phyloP scores from a whole-genome alignment of 2,888 invertebrate genomes.

The Ceraclea dissimilis region DNA sequence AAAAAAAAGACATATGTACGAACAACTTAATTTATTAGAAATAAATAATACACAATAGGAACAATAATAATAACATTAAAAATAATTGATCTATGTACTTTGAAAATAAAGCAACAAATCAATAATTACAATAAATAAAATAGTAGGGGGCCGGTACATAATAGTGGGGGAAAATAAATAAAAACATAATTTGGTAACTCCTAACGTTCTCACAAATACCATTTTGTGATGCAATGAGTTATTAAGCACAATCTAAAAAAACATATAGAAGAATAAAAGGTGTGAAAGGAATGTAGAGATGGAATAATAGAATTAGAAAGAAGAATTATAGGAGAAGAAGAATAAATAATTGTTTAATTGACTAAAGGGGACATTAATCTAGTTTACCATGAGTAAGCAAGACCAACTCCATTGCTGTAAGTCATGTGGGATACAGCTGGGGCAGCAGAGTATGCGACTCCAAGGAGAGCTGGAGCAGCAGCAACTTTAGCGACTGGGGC shows the following conservation, averaged over 20 bases:
- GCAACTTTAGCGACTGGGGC: conserved; percentile 13
- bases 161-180: background rate
- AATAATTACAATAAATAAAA: background rate
- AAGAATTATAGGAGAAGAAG: background rate
- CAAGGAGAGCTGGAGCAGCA: conserved; percentile 31
- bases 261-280: background rate
- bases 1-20: too few relatives aligned
- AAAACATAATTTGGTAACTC: background rate
- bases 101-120: background rate
- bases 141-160: too few relatives aligned
- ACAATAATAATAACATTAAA: background rate
- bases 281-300: background rate
- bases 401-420: conserved; percentile 50
- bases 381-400: conserved; percentile 48
- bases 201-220: background rate
- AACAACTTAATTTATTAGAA: background rate
- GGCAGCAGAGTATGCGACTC: conserved; percentile 53
- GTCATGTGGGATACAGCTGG: conserved; percentile 56
- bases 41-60: background rate
- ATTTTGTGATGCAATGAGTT: conserved; percentile 1
- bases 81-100: background rate
- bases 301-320: background rate
- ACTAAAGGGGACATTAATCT: background rate
- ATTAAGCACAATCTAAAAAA: background rate
- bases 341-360: too few relatives aligned